These are phyloP conservation scores for Luperina testacea DNA, from an alignment of 2,888 invertebrate genomes.

Conservation along the genomic window DNA sequence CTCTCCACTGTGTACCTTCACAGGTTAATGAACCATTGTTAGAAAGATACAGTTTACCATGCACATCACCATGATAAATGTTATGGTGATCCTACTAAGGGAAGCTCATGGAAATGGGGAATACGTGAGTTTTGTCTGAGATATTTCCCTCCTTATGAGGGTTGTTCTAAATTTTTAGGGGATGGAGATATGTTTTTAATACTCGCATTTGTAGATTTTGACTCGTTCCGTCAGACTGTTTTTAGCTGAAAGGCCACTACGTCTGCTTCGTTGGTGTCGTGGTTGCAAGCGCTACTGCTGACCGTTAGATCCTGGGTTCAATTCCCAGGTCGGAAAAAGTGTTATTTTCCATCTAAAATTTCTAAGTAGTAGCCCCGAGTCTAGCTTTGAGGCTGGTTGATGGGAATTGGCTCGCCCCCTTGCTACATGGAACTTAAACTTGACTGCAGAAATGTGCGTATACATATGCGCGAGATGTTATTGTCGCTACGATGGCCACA, in stretches of 20 bases:
- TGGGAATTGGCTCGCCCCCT: not conserved
- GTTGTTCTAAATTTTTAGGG: not conserved
- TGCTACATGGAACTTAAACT: not conserved
- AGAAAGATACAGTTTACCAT: slow-evolving; percentile 48
- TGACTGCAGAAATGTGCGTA: not conserved
- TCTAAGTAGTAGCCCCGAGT: not conserved
- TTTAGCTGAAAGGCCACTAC: not conserved
- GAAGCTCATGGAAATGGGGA: slow-evolving; percentile 20
- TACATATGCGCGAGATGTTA: not conserved
- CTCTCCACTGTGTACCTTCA: slow-evolving; percentile 7
- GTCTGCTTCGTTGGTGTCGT: not conserved
- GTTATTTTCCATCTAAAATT: not conserved
- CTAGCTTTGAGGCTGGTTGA: not conserved
- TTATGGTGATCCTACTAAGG: slow-evolving; percentile 22
- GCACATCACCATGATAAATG: slow-evolving; percentile 61
- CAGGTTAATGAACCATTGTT: slow-evolving; percentile 61
- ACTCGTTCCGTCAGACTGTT: not conserved
- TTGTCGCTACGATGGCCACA: not conserved
- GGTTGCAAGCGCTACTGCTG: not conserved
- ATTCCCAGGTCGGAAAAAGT: not conserved
- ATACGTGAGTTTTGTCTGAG: slow-evolving; percentile 46
- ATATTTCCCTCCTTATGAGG: not conserved
- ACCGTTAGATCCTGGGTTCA: not conserved
- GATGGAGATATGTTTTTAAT: not conserved
- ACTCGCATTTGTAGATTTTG: not conserved